Base-by-base conservation (phyloP, 2,797 vertebrate species). In the Gambelia wislizenii region DNA sequence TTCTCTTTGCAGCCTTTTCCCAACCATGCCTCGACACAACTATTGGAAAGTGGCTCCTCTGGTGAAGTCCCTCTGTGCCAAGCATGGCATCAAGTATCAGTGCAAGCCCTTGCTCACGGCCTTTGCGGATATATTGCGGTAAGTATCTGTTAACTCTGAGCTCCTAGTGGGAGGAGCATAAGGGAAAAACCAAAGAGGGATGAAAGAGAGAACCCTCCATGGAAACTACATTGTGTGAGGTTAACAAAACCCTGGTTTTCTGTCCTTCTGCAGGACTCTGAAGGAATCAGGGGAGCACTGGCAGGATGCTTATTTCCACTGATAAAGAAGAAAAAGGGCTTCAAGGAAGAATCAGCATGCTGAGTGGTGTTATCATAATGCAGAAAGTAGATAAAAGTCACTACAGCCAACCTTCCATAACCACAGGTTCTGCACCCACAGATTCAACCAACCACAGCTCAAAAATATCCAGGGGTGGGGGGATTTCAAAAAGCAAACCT, bases 1-100 rank as follows among this genome's bases (percentile, higher is more conserved):
- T 18, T 93, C 61, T 18, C 39, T 36, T 84, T n/a, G 0, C 95
- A 98, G 97, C 89, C 94, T 98, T 0, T 98, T 98, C 87, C 97
- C 97, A 1, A 91, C 93, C 0, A 97, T 97, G 97, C 97, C 97
- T 0, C 91, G 97, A 6, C 97, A 98, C 92, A 98, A 97, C 85
- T 98, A 96, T 94, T 94, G 96, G 91, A 97, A 97, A 86, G 97
- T 96, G 91, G 97, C 97, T 1, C 97, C 97, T 22, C 92, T 98
- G 75, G 97, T 97, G 91, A 96, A 70, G 91, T 98, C 97, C n/a
- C 81, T 98, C 90, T 98, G 97, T 80, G 93, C 95, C 93, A 97
- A 97, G 84, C 95, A 98, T 0, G 95, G 96, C 87, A 0, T 97
- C 0, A 56, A 96, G 44, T 97, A 98, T 89, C 94, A 97, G 52